A percentile compares a stretch with the other conserved stretches of the same genome.
Evolutionary conservation across 64 coral and sea anemone genomes (phyloP).

Genomic region (Trachythela sp.): DNA sequence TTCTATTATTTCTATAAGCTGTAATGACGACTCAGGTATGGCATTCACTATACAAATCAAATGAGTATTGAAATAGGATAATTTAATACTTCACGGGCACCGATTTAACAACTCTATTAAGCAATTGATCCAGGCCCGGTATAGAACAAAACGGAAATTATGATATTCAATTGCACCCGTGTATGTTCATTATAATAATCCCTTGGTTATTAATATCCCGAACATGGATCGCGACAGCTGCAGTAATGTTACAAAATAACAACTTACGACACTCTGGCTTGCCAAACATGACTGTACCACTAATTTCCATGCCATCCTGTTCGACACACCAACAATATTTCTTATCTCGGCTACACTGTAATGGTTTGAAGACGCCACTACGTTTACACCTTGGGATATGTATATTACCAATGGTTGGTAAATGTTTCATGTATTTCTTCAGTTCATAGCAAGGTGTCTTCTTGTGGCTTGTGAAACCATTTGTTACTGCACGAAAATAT

Average conservation of each 20-base stretch:
- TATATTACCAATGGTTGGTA: neutral
- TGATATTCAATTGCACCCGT: too few species aligned
- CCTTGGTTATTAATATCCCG: too few species aligned
- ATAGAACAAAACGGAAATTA: too few species aligned
- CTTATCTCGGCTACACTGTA: slow-evolving; percentile 14
- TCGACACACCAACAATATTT: slow-evolving; percentile 20
- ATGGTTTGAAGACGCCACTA: neutral
- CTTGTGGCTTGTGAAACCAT: neutral
- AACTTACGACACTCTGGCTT: slow-evolving; percentile 4
- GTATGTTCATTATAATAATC: too few species aligned
- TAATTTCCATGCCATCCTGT: neutral
- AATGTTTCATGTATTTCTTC: neutral
- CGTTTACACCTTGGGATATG: neutral
- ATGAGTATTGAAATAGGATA: too few species aligned
- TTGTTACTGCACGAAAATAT: neutral
- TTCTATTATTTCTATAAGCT: too few species aligned
- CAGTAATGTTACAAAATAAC: too few species aligned
- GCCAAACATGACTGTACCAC: neutral
- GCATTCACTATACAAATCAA: too few species aligned
- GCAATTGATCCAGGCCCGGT: too few species aligned
- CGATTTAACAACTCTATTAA: too few species aligned
- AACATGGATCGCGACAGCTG: too few species aligned
- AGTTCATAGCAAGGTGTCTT: neutral
- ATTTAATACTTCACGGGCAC: too few species aligned
- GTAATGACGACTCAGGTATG: neutral